phyloP scores from a whole-genome alignment of 2,888 invertebrate species.

The Philhelius pedissequus region DNA sequence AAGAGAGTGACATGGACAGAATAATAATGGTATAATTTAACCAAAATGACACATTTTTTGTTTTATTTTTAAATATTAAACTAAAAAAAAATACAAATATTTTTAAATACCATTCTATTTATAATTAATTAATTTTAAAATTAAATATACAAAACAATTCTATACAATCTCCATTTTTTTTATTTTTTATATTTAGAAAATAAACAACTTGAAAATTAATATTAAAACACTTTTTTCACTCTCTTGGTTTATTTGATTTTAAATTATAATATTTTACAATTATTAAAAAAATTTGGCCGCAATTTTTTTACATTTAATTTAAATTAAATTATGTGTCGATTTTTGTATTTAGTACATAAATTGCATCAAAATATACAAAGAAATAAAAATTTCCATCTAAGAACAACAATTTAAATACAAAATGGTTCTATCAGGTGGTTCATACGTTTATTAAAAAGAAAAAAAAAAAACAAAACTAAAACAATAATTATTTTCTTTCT shows the following conservation, averaged over 20 bases:
- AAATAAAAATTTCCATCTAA: slow-evolving; percentile 23
- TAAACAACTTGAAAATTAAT: slow-evolving; percentile 22
- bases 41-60: slow-evolving; percentile 63
- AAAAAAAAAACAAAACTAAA: slow-evolving; percentile 1
- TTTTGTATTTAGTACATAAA: slow-evolving; percentile 15
- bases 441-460: slow-evolving; percentile 31
- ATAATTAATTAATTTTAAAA: slow-evolving; percentile 37
- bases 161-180: slow-evolving; percentile 36
- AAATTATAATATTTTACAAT: slow-evolving; percentile 61
- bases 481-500: slow-evolving; percentile 23
- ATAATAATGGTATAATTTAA: slow-evolving; percentile 36
- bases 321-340: neutral
- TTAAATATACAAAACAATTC: slow-evolving; percentile 64
- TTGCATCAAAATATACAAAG: slow-evolving; percentile 35
- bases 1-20: slow-evolving; percentile 64
- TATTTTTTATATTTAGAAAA: slow-evolving; percentile 7
- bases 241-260: slow-evolving; percentile 39
- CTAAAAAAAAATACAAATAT: slow-evolving; percentile 33
- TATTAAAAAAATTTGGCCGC: slow-evolving; percentile 67
- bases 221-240: slow-evolving; percentile 33
- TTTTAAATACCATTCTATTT: slow-evolving; percentile 40
- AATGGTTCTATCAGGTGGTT: slow-evolving; percentile 64
- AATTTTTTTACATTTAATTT: slow-evolving; percentile 34
- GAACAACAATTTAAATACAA: slow-evolving; percentile 63
- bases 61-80: slow-evolving; percentile 60